Base-by-base conservation (phyloP, 2,113 vertebrate species). In the Rhabdornis inornatus region DNA sequence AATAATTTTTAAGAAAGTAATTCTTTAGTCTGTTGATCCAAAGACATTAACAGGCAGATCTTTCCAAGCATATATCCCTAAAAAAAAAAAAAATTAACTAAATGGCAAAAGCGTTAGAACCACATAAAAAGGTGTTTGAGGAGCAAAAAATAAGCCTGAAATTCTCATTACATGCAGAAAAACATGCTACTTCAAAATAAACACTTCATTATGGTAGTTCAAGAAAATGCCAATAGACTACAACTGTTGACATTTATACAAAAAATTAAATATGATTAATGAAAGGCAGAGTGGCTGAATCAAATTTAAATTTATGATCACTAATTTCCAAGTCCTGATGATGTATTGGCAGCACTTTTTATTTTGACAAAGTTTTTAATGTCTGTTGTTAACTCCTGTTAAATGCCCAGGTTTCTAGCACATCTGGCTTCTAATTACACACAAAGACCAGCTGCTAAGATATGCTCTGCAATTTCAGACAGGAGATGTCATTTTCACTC, bases 351-450 rank as follows among this genome's bases (percentile, higher is more conserved):
- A 93, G 21, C 20, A 74, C 22, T 80, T 91, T 89, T 85, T 64
- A 61, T 65, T 91, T 83, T 59, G 83, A 74, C 33, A 4, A 91
- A 81, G 59, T 64, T 89, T 79, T 87, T 71, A 57, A 75, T 84
- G 13, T 24, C 49, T 72, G 15, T 59, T 92, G 22, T 69, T 89
- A 83, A 45, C 74, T 89, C 78, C n/a, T 53, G 30, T 27, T 93
- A 87, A 89, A 95, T 44, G 19, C 71, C 37, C 90, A 92, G 16
- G 52, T 89, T 92, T 79, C 77, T n/a, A 79, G 30, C 65, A 82
- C 83, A 93, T 91, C 90, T 93, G 69, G 59, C 66, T 90, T 85
- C 57, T 79, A 87, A 96, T 76, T 87, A 39, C 49, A 45, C 27
- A 55, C 10, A 37, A 90, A 79, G 24, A 92, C 59, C 83, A 96